A percentile compares a stretch with the other conserved stretches of the same genome.
phyloP scores from a whole-genome alignment of 2,888 invertebrate genomes.

The Polymixis lichenea region DNA sequence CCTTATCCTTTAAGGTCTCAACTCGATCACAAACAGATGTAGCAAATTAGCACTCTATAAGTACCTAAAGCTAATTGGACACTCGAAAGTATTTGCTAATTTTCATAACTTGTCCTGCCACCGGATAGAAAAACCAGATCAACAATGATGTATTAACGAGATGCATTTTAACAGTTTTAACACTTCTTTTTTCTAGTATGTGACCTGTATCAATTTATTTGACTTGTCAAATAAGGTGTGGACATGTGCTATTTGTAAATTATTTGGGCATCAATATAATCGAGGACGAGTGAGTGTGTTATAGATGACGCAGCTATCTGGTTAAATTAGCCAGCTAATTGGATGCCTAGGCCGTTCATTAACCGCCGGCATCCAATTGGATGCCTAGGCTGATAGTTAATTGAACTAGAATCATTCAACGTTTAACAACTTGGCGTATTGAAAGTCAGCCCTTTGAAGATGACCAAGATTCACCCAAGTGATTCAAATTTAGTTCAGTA shows the following conservation, averaged over 20 bases:
- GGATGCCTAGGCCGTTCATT: no score
- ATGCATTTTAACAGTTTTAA: constrained; percentile 9
- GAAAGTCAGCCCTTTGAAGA: no score
- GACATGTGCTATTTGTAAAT: constrained; percentile 17
- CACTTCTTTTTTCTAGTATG: constrained; percentile 28
- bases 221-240: constrained; percentile 15
- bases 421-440: no score
- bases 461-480: no score
- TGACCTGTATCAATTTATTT: constrained; percentile 19
- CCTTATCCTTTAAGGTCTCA: constrained; percentile 30
- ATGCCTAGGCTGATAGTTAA: no score
- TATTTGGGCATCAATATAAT: constrained; percentile 19
- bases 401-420: no score
- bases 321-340: no score
- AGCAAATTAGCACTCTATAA: constrained; percentile 38
- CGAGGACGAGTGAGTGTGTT: neutral
- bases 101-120: constrained; percentile 36
- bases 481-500: no score
- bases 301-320: no score
- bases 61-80: constrained; percentile 38
- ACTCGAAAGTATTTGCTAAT: constrained; percentile 22
- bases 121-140: neutral
- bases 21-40: constrained; percentile 42
- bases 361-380: no score
- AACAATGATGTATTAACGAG: constrained; percentile 13